Conservation (phyloP, 2,113 vertebrate genomes). For the Phodopus roborovskii region DNA sequence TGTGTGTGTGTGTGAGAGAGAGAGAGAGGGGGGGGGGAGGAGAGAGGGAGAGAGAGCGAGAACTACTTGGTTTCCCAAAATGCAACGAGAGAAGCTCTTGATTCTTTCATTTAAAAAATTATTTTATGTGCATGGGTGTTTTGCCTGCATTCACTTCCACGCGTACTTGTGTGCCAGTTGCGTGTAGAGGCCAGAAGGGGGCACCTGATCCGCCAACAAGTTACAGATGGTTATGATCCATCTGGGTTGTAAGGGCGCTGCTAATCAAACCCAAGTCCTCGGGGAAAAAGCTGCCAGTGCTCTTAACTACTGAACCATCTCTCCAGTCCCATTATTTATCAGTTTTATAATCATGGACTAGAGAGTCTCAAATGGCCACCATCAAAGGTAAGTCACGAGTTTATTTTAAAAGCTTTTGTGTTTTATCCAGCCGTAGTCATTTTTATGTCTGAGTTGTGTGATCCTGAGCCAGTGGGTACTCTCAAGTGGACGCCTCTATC, state of each 20-base stretch:
- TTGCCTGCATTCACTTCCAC: not conserved
- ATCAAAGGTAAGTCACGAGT: constrained; percentile 33
- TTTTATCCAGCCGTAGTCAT: not conserved
- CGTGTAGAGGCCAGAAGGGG: too few species aligned
- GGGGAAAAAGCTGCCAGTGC: not conserved
- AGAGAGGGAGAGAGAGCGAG: too few species aligned
- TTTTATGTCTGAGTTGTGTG: not conserved
- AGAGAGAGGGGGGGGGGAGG: too few species aligned
- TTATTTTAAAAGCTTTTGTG: constrained; percentile 24
- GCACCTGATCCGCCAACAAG: not conserved
- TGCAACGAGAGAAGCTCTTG: constrained; percentile 31
- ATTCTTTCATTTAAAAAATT: not conserved
- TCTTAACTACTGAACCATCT: not conserved
- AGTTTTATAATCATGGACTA: constrained; percentile 18
- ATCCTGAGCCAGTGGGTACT: not conserved
- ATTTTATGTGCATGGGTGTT: not conserved
- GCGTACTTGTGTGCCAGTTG: not conserved
- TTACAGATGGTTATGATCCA: not conserved
- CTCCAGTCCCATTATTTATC: constrained; percentile 2
- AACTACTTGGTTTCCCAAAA: constrained; percentile 31
- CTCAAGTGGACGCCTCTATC: not conserved
- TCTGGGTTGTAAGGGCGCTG: not conserved
- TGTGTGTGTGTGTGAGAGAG: not conserved
- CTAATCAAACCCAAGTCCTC: not conserved
- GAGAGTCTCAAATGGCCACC: not conserved